A percentile compares a stretch with the other conserved stretches of the same genome.
Evolutionary conservation across 2,797 vertebrate species (phyloP).

Genomic region (Myioborus miniatus): DNA sequence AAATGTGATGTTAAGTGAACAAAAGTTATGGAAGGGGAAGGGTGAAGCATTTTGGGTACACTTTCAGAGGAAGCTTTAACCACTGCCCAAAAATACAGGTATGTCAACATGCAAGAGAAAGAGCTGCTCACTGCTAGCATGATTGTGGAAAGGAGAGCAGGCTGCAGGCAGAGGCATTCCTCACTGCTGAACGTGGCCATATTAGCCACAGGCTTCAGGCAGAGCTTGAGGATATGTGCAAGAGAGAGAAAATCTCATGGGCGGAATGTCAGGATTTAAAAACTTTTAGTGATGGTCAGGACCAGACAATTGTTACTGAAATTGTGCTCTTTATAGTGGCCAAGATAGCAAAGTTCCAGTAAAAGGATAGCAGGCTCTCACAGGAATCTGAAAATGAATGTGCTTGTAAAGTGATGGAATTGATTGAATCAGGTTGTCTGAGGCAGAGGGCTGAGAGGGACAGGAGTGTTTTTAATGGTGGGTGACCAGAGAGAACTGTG

Average conservation of each 20-base stretch:
- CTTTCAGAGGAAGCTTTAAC: neutral
- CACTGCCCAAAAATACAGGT: neutral
- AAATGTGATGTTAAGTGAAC: neutral
- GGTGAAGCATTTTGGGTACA: neutral
- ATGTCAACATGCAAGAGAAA: neutral
- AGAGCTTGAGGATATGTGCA: neutral
- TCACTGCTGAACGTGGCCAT: accelerated
- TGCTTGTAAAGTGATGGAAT: neutral
- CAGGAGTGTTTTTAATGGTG: neutral
- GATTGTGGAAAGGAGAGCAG: neutral
- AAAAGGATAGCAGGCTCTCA: neutral
- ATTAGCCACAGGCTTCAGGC: neutral
- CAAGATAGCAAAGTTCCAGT: neutral
- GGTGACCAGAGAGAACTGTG: neutral
- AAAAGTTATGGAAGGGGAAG: neutral
- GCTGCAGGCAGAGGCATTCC: neutral
- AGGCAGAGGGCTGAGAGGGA: accelerated
- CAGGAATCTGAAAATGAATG: neutral
- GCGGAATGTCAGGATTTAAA: neutral
- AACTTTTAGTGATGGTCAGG: neutral
- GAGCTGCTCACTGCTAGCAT: accelerated
- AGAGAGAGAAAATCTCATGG: neutral
- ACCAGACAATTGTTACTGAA: neutral
- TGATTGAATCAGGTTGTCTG: neutral
- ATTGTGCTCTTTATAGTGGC: neutral